A percentile compares a stretch with the other conserved stretches of the same genome.
phyloP scores from a whole-genome alignment of 1,140 invertebrate genomes.

The Cyphomyrmex costatus region DNA sequence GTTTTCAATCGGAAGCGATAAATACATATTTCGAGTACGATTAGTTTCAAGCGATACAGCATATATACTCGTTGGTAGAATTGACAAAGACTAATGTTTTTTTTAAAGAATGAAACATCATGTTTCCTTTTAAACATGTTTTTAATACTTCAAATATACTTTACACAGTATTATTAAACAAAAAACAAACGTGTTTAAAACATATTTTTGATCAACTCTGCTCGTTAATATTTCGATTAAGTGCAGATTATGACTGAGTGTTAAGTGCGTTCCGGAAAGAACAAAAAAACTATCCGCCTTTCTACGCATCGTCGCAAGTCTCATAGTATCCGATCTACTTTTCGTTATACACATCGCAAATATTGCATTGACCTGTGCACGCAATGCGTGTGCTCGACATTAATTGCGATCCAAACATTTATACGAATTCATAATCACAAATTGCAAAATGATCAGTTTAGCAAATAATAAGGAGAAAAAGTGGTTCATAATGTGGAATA shows the following conservation, averaged over 20 bases:
- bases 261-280: not conserved
- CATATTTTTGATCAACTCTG: too few species aligned
- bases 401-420: not conserved
- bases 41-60: not conserved
- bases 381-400: not conserved
- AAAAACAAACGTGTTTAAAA: too few species aligned
- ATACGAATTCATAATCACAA: not conserved
- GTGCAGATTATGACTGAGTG: not conserved
- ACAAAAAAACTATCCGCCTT: slow-evolving; percentile 58
- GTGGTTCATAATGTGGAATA: not conserved
- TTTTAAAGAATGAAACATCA: too few species aligned
- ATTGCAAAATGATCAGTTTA: not conserved
- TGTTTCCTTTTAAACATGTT: too few species aligned
- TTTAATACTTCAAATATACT: too few species aligned
- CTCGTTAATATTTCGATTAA: not conserved
- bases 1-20: too few species aligned
- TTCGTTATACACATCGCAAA: slow-evolving; percentile 66
- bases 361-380: slow-evolving; percentile 49
- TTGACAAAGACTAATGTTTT: too few species aligned
- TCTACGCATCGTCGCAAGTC: slow-evolving; percentile 6
- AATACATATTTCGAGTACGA: too few species aligned
- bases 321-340: slow-evolving; percentile 68
- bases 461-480: not conserved
- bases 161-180: too few species aligned
- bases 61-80: not conserved